These are phyloP conservation scores for Chaetodon trifasciatus DNA, from an alignment of 2,797 vertebrate species.

Conservation along the genomic window DNA sequence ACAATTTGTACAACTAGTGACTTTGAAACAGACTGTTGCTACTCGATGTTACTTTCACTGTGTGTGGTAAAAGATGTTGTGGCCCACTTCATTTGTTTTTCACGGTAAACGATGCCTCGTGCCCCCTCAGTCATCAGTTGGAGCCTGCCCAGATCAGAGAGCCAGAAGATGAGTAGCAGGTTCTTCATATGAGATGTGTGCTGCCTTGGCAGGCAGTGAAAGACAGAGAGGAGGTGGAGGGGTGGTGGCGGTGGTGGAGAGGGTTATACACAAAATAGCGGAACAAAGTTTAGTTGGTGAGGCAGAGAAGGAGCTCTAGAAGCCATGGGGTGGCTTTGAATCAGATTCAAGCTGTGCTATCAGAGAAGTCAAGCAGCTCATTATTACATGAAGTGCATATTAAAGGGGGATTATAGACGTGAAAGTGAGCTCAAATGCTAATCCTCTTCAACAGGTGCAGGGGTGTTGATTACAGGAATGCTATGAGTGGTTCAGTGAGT, in stretches of 20 bases:
- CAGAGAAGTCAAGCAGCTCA: constrained; percentile 75
- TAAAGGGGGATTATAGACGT: constrained; percentile 72
- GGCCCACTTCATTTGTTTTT: constrained; percentile 29
- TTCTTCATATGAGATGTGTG: constrained; percentile 32
- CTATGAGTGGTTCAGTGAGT: constrained; percentile 35
- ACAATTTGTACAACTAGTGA: constrained; percentile 18
- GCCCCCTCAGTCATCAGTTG: constrained; percentile 33
- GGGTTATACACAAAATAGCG: constrained; percentile 33
- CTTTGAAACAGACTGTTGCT: constrained; percentile 12
- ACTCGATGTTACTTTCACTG: too few species aligned
- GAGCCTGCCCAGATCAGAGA: constrained; percentile 52
- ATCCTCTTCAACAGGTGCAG: constrained; percentile 75
- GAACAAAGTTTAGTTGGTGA: constrained; percentile 53
- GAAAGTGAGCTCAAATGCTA: constrained; percentile 67
- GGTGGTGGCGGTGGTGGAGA: neutral
- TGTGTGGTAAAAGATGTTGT: neutral
- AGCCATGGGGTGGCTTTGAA: constrained; percentile 56
- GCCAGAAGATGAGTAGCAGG: constrained; percentile 43
- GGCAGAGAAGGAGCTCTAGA: constrained; percentile 32
- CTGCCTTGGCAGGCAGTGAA: constrained; percentile 39
- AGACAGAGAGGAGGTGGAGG: constrained; percentile 39
- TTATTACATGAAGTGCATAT: constrained; percentile 75
- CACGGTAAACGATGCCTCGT: constrained; percentile 28
- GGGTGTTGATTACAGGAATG: constrained; percentile 60
- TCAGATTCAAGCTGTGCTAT: constrained; percentile 69